Base-by-base conservation (phyloP, 2,113 vertebrate species). In the Otus sunia region DNA sequence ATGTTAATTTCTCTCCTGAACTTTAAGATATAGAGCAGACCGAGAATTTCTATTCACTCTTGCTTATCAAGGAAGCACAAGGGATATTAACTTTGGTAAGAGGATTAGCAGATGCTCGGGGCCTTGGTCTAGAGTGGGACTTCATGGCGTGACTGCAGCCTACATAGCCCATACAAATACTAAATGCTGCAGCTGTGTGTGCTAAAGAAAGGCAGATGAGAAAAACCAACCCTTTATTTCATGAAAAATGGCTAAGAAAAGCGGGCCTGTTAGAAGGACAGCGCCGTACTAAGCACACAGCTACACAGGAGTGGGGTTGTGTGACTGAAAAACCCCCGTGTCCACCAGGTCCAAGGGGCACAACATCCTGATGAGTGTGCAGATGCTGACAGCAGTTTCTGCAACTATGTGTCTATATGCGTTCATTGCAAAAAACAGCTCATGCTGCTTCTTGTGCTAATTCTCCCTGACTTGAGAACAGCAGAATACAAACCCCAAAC, bases 31-130 rank as follows among this genome's bases (percentile, higher is more conserved):
- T 15, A 94, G 88, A 93, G 66, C 74, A 93, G 87, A 72, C 74
- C 64, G 36, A 90, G 92, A 88, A 93, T 92, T 96, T 92, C 93
- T 94, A 69, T 95, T 96, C 94, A 90, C 12, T 79, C 45, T 50
- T 66, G 81, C 92, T 97, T 97, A 94, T 96, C 92, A 2, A 80
- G n/a, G 81, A 94, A 90, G 92, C 75, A 82, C 95, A 95, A 88
- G 32, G 96, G 62, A 92, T 96, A 96, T 95, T 96, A 93, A 88
- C 85, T 95, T 96, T 73, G 71, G 78, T 96, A 96, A 97, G 93
- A 94, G 96, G 96, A 96, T 97, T 96, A 97, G 78, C 10, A 4
- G 30, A 81, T 95, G 69, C 79, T 78, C 50, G 39, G 68, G 43
- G 74, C 88, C 94, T 84, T 39, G 62, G 85, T 96, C 88, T 88